Conservation (phyloP, 2,888 invertebrate species). For the Gymnocheta viridis region DNA sequence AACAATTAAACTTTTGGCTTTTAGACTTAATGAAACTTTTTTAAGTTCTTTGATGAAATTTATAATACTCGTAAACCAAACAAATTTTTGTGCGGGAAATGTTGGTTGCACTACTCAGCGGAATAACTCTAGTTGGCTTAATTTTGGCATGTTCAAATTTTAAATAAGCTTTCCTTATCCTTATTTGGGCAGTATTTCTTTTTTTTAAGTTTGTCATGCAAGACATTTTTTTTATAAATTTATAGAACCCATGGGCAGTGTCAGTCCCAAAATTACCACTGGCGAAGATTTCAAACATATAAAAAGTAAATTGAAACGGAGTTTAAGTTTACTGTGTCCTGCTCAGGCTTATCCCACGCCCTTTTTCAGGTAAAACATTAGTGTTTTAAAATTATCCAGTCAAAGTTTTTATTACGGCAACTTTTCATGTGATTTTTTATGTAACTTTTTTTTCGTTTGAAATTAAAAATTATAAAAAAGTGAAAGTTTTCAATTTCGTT, state of each 20-base stretch:
- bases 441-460: background rate
- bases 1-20: too few relatives aligned
- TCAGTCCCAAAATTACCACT: slow-evolving; percentile 86
- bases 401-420: too few relatives aligned
- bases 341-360: slow-evolving; percentile 88
- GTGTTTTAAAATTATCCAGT: background rate
- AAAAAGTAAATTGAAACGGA: slow-evolving; percentile 81
- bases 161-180: background rate
- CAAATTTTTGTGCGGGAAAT: too few relatives aligned
- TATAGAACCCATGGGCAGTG: slow-evolving; percentile 82
- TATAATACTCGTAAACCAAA: too few relatives aligned
- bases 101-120: too few relatives aligned
- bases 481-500: too few relatives aligned
- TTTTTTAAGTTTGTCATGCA: background rate
- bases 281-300: slow-evolving; percentile 84
- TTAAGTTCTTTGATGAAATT: too few relatives aligned
- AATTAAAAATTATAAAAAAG: too few relatives aligned
- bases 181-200: slow-evolving; percentile 72
- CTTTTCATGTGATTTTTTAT: slow-evolving; percentile 18
- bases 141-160: background rate
- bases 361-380: slow-evolving; percentile 83
- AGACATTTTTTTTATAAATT: slow-evolving; percentile 40
- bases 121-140: background rate
- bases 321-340: slow-evolving; percentile 86
- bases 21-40: too few relatives aligned